A percentile compares a stretch with the other conserved stretches of the same genome.
Conservation (phyloP, 1,140 invertebrate species). For the Cylas formicarius region DNA sequence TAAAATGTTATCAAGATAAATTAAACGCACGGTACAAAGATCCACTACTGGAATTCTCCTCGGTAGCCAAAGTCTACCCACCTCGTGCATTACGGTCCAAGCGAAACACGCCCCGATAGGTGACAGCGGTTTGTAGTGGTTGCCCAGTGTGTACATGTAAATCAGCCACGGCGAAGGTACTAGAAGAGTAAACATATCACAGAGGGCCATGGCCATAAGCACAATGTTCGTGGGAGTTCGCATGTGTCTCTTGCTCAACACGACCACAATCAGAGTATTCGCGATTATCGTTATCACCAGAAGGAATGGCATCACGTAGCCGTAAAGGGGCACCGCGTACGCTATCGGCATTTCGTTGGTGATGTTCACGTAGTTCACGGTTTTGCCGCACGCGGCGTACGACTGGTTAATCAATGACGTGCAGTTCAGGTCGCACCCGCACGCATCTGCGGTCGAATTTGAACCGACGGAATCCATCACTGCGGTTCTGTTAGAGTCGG, state of each 20-base stretch:
- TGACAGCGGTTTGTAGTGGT: conserved; percentile 69
- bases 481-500: no score
- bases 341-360: conserved; percentile 58
- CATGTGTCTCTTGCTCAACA: conserved; percentile 65
- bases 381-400: no score
- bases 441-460: no score
- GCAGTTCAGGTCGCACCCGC: no score
- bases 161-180: conserved; percentile 74
- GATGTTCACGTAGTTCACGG: conserved; percentile 46
- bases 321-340: conserved; percentile 63
- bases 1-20: no score
- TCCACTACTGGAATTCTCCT: no score
- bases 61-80: conserved; percentile 41
- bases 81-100: conserved; percentile 73
- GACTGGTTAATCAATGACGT: no score
- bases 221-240: conserved; percentile 86
- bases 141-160: conserved; percentile 85
- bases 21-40: no score
- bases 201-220: conserved; percentile 80
- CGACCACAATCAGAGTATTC: conserved; percentile 81
- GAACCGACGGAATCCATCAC: no score
- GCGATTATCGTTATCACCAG: conserved; percentile 82
- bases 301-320: conserved; percentile 76
- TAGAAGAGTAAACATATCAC: conserved; percentile 85
- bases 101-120: conserved; percentile 69